Evolutionary conservation across 2,113 vertebrate species (phyloP).

Genomic region (Ictalurus punctatus): DNA sequence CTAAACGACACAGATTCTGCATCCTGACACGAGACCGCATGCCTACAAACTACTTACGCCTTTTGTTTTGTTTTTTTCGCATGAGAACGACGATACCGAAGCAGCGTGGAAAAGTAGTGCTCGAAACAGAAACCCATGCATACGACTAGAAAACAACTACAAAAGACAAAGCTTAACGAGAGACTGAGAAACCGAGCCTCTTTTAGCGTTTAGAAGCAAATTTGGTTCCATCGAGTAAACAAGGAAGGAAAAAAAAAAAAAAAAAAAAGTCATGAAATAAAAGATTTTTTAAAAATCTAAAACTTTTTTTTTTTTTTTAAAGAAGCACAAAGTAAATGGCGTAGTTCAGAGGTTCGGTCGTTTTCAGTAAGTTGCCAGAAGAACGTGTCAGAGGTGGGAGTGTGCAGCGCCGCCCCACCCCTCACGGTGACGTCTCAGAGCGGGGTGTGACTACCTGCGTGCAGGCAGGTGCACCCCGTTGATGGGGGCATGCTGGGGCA

Average conservation of each 20-base stretch:
- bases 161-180: not conserved
- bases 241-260: not conserved
- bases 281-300: not conserved
- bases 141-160: not conserved
- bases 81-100: not conserved
- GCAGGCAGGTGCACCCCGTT: conserved; percentile 93
- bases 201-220: conserved; percentile 15
- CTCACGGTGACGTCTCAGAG: conserved; percentile 61
- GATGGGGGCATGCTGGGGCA: conserved; percentile 87
- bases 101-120: not conserved
- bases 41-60: conserved; percentile 4
- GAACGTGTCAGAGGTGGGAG: conserved; percentile 13
- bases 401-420: conserved; percentile 54
- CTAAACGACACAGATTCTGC: not conserved
- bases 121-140: conserved; percentile 14
- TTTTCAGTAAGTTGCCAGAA: conserved; percentile 49
- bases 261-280: not conserved
- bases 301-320: too few species aligned
- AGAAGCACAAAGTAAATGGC: conserved; percentile 4
- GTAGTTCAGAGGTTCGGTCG: conserved; percentile 48
- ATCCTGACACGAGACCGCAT: not conserved
- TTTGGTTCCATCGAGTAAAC: conserved; percentile 36
- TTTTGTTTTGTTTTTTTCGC: not conserved
- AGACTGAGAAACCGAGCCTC: conserved; percentile 8
- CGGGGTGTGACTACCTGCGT: conserved; percentile 89